These are phyloP conservation scores for Cordilura impudica DNA, from an alignment of 2,888 invertebrate species.

Conservation along the genomic window DNA sequence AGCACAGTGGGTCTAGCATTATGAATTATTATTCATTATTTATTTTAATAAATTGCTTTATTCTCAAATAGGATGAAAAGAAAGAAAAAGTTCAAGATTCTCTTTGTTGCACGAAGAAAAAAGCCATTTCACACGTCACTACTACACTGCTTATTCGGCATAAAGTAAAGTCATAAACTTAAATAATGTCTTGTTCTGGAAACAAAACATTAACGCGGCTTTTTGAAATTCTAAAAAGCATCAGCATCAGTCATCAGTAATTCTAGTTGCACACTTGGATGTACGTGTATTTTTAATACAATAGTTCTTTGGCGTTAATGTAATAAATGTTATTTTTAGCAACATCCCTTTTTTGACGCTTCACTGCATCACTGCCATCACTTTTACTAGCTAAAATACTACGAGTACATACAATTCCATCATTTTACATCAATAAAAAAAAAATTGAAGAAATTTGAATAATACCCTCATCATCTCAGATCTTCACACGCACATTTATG, in stretches of 20 bases:
- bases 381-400: background rate
- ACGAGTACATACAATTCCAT: background rate
- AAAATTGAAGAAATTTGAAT: conserved; percentile 52
- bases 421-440: conserved; percentile 32
- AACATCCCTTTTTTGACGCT: conserved; percentile 50
- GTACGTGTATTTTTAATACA: background rate
- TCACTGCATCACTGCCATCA: conserved; percentile 34
- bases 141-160: conserved; percentile 16
- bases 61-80: conserved; percentile 15
- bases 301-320: conserved; percentile 15
- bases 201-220: conserved; percentile 19
- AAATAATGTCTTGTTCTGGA: conserved; percentile 39
- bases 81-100: conserved; percentile 30
- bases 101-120: conserved; percentile 33
- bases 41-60: conserved; percentile 24
- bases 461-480: conserved; percentile 61
- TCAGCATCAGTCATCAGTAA: background rate
- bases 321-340: conserved; percentile 42
- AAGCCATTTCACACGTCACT: conserved; percentile 58
- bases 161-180: conserved; percentile 48
- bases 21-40: conserved; percentile 59
- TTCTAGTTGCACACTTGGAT: conserved; percentile 37
- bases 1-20: conserved; percentile 43
- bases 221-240: background rate
- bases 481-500: conserved; percentile 61